Base-by-base conservation (phyloP, 2,888 invertebrate species). In the Aporophyla lueneburgensis region DNA sequence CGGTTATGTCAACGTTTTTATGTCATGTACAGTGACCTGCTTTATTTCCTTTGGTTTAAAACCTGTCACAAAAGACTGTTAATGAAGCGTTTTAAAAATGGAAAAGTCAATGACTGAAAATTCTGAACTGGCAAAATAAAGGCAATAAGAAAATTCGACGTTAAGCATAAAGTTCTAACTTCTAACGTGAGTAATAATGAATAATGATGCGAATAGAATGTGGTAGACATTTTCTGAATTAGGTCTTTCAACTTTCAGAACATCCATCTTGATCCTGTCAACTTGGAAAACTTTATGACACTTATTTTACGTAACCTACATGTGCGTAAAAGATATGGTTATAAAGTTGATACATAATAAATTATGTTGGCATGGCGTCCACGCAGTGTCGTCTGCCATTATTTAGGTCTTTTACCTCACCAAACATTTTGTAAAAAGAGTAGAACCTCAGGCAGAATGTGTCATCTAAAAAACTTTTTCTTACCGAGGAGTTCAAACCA, bases 211-310 rank as follows among this genome's bases (percentile, higher is more conserved):
- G 46, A 78, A 63, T 19, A 40, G 27, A 83, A 78, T 40, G 21
- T 59, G 16, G 33, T 14, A 63, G 51, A 68, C 62, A 49, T 78
- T 78, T 79, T 79, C 56, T 40, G 51, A 83, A 83, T 76, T 58
- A 33, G 67, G n/a, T 59, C 54, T 59, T 78, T 76, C 78, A 58
- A 59, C 69, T 63, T 78, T 63, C 1, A 33, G 58, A 58, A 69
- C 70, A 83, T 79, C 40, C 62, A 83, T 79, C 84, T 83, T 79
- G 69, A 68, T 83, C 63, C 19, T 53, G 56, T 58, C 56, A 62
- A 58, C 51, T 58, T 21, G 40, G 27, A 56, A 14, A 83, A 83
- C 12, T 68, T 77, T 40, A n/a, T 56, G 16, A 27, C 7, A 16
- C 10, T 66, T 62, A 54, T 56, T 56, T 82, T 75, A 81, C 14